Percentiles rank a stretch among this genome's conserved stretches.
Conservation (phyloP, 2,113 vertebrate species). For the Rattus rattus region DNA sequence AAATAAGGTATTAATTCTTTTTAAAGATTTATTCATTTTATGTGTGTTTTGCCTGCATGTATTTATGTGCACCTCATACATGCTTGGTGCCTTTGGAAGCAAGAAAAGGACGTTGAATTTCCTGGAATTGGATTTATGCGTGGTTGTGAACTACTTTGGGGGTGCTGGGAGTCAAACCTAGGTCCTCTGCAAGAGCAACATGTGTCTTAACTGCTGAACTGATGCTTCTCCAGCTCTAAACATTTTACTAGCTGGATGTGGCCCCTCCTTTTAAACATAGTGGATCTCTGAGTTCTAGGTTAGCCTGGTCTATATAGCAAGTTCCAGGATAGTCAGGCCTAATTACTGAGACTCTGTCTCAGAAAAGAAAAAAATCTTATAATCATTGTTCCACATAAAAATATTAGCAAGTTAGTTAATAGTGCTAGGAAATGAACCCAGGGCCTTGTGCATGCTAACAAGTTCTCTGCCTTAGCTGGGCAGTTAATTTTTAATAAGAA, state of each 20-base stretch:
- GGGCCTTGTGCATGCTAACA: background rate
- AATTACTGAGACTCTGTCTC: background rate
- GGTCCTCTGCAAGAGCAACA: background rate
- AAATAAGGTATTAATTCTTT: background rate
- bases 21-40: background rate
- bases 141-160: background rate
- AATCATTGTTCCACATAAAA: background rate
- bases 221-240: background rate
- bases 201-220: background rate
- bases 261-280: background rate
- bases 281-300: background rate
- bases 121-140: background rate
- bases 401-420: background rate
- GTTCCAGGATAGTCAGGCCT: background rate
- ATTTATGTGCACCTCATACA: background rate
- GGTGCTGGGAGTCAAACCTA: background rate
- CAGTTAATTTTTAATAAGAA: slow-evolving; percentile 48
- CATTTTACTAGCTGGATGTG: background rate
- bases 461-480: background rate
- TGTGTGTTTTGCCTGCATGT: background rate
- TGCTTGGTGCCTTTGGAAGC: background rate
- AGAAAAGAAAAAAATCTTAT: background rate
- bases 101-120: background rate
- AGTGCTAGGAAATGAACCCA: background rate
- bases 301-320: background rate